Evolutionary conservation across 2,797 vertebrate species (phyloP).

Genomic region (Gastrophryne carolinensis): DNA sequence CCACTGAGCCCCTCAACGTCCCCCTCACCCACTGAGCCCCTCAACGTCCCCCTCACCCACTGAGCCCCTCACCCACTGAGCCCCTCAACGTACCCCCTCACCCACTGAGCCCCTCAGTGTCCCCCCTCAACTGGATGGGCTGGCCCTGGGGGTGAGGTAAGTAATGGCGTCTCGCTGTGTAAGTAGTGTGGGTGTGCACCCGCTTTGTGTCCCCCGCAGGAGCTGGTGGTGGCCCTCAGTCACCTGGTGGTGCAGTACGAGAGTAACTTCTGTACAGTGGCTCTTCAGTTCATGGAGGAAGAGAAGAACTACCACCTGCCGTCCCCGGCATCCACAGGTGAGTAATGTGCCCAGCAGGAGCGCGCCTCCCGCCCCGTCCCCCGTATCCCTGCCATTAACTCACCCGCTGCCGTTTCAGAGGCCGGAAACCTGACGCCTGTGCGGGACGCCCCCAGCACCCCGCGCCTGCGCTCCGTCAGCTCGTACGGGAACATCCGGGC

Average conservation of each 20-base stretch:
- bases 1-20: no score
- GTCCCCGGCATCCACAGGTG: slow-evolving; percentile 87
- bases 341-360: no score
- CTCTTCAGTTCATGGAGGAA: slow-evolving; percentile 96
- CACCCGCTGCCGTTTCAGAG: slow-evolving; percentile 67
- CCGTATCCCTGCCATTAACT: neutral
- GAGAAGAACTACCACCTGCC: slow-evolving; percentile 92
- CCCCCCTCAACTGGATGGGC: no score
- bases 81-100: no score
- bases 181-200: no score
- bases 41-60: no score
- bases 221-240: slow-evolving; percentile 95
- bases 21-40: no score
- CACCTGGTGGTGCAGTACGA: slow-evolving; percentile 96
- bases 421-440: slow-evolving; percentile 86
- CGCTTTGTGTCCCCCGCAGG: slow-evolving; percentile 69
- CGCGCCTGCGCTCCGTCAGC: slow-evolving; percentile 89
- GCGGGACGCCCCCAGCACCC: slow-evolving; percentile 86
- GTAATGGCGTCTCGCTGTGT: no score
- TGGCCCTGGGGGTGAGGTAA: no score
- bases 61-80: no score
- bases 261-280: slow-evolving; percentile 96
- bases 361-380: no score
- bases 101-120: no score
- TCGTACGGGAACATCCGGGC: slow-evolving; percentile 96